A percentile compares a stretch with the other conserved stretches of the same genome.
Evolutionary conservation across 2,113 vertebrate genomes (phyloP).

Genomic region (Hypanus sabinus): DNA sequence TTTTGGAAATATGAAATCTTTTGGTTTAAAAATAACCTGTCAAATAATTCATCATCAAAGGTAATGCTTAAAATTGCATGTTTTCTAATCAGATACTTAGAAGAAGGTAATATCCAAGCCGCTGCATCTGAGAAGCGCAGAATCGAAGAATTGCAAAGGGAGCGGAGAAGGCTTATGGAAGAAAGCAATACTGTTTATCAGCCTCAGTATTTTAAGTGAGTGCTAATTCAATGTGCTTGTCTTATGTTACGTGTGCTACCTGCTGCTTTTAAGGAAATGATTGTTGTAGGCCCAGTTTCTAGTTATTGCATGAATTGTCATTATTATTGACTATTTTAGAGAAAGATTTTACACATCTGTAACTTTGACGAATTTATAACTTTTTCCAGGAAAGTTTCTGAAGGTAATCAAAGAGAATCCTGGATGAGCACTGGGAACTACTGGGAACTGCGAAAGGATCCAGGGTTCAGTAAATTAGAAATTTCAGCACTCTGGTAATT

Average conservation of each 20-base stretch:
- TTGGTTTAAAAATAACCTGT: too few relatives aligned
- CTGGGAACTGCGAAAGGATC: conserved; percentile 94
- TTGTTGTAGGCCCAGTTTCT: neutral
- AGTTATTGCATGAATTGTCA: neutral
- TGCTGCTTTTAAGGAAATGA: neutral
- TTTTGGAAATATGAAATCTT: neutral
- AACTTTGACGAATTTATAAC: neutral
- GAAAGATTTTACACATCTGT: neutral
- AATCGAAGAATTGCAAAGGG: conserved; percentile 88
- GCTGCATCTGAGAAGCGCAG: conserved; percentile 84
- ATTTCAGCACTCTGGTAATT: conserved; percentile 80
- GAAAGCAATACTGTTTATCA: conserved; percentile 81
- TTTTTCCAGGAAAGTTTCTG: conserved; percentile 76
- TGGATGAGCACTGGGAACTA: conserved; percentile 94
- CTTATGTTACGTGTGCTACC: neutral
- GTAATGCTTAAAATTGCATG: neutral
- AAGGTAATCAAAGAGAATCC: conserved; percentile 84
- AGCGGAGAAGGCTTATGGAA: conserved; percentile 78
- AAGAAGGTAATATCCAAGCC: conserved; percentile 86
- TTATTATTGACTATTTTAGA: neutral
- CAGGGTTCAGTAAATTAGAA: conserved; percentile 93
- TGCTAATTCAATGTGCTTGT: conserved; percentile 24
- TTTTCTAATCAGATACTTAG: conserved; percentile 61
- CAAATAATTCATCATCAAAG: neutral
- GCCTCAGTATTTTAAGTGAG: conserved; percentile 95